Conservation (phyloP, 2,888 invertebrate genomes). For the Arrhopalites spinosus region DNA sequence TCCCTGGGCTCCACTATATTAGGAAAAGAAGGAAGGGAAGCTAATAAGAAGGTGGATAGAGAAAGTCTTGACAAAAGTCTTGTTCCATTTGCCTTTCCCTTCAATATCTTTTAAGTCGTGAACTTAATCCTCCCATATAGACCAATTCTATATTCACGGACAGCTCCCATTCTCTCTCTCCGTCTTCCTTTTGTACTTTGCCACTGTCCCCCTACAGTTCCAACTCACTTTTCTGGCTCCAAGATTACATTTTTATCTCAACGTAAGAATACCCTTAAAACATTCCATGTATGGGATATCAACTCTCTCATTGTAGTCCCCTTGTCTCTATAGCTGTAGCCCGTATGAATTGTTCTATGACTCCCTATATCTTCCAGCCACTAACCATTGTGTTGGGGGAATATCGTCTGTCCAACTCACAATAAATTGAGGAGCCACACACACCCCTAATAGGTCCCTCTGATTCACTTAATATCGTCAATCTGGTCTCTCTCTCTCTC, state of each 20-base stretch:
- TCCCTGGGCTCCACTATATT: conserved; percentile 15
- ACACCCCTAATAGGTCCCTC: too few relatives aligned
- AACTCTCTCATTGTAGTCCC: too few relatives aligned
- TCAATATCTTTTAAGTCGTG: conserved; percentile 5
- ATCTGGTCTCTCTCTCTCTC: too few relatives aligned
- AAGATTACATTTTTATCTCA: neutral
- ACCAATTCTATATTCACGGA: conserved; percentile 18
- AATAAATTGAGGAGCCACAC: too few relatives aligned
- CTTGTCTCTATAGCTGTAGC: too few relatives aligned
- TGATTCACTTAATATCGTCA: too few relatives aligned
- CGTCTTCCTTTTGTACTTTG: neutral
- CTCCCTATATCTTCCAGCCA: neutral
- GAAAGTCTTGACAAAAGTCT: neutral
- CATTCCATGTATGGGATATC: too few relatives aligned
- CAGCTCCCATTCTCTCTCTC: neutral
- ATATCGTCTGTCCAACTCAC: too few relatives aligned
- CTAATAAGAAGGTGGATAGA: conserved; percentile 3
- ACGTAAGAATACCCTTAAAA: too few relatives aligned
- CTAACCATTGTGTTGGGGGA: neutral
- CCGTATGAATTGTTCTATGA: neutral
- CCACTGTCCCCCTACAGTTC: neutral
- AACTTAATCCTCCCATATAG: conserved; percentile 3
- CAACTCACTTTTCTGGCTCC: neutral
- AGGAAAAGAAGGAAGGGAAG: neutral
- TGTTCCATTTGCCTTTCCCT: neutral